Conservation (phyloP, 2,113 vertebrate genomes). For the Menidia beryllina region DNA sequence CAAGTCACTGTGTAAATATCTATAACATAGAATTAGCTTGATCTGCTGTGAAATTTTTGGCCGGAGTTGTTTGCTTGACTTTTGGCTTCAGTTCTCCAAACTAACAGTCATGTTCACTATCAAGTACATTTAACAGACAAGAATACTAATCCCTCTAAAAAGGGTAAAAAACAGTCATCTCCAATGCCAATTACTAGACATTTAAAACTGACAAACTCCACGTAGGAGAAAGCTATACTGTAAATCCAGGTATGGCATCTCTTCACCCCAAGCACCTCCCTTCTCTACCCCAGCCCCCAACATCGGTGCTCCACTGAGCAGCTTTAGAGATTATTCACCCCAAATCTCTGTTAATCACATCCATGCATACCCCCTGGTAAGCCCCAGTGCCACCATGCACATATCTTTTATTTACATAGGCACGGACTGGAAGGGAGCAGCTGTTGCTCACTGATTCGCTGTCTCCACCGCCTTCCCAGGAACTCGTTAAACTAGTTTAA, state of each 20-base stretch:
- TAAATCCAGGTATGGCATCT: slow-evolving; percentile 38
- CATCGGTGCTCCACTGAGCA: slow-evolving; percentile 60
- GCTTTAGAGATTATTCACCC: slow-evolving; percentile 78
- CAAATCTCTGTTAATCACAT: slow-evolving; percentile 79
- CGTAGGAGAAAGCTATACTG: too few species aligned
- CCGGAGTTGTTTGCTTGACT: too few species aligned
- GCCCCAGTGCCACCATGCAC: slow-evolving; percentile 41
- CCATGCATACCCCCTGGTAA: slow-evolving; percentile 48
- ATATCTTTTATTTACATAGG: slow-evolving; percentile 16
- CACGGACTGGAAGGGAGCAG: slow-evolving; percentile 37
- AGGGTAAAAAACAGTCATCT: background rate
- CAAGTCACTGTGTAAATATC: too few species aligned
- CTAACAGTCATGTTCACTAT: too few species aligned
- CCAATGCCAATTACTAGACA: background rate
- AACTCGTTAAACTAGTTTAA: background rate
- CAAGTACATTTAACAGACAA: too few species aligned
- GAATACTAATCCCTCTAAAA: background rate
- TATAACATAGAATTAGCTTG: too few species aligned
- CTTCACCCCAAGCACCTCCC: slow-evolving; percentile 40
- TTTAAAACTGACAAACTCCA: slow-evolving; percentile 27
- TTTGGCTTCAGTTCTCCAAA: too few species aligned
- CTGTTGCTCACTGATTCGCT: slow-evolving; percentile 32
- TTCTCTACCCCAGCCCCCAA: slow-evolving; percentile 29
- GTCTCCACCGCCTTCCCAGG: slow-evolving; percentile 33
- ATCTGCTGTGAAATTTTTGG: too few species aligned